A percentile compares a stretch with the other conserved stretches of the same genome.
Conservation (phyloP, 1,140 invertebrate genomes). For the Listronotus bonariensis region DNA sequence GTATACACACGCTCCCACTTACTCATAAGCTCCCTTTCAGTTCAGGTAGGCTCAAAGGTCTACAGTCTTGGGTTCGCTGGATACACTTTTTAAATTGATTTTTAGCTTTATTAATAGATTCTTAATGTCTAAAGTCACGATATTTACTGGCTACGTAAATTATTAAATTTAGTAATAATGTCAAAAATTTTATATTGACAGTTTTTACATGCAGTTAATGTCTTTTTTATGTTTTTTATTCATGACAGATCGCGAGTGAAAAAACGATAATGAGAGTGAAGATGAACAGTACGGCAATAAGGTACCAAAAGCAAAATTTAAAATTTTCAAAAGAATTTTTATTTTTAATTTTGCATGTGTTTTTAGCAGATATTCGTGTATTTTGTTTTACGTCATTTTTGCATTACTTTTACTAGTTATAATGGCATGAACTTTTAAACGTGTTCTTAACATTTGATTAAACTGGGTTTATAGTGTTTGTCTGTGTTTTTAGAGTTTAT, state of each 20-base stretch:
- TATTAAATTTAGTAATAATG: too few species aligned
- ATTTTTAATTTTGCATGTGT: background rate
- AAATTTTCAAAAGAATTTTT: constrained; percentile 2
- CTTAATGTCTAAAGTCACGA: too few species aligned
- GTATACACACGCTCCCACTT: too few species aligned
- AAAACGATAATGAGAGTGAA: constrained; percentile 43
- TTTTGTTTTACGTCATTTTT: constrained; percentile 1
- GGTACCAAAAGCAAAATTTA: constrained; percentile 30
- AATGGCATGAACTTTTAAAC: background rate
- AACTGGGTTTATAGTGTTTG: background rate
- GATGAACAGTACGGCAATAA: constrained; percentile 46
- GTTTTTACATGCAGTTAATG: too few species aligned
- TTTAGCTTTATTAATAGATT: too few species aligned
- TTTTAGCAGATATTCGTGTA: background rate
- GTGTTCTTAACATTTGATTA: constrained; percentile 1
- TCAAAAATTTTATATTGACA: too few species aligned
- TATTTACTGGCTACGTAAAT: too few species aligned
- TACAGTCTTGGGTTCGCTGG: too few species aligned
- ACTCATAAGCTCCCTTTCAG: too few species aligned
- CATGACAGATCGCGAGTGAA: constrained; percentile 36
- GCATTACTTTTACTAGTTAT: background rate
- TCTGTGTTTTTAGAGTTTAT: constrained; percentile 1
- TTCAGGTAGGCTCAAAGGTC: too few species aligned
- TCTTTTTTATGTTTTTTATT: constrained; percentile 8
- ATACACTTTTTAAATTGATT: too few species aligned